Evolutionary conservation across 2,888 invertebrate species (phyloP), one percentile per base, ranked within the genome.

Genomic region (Glaucopsyche alexis): DNA sequence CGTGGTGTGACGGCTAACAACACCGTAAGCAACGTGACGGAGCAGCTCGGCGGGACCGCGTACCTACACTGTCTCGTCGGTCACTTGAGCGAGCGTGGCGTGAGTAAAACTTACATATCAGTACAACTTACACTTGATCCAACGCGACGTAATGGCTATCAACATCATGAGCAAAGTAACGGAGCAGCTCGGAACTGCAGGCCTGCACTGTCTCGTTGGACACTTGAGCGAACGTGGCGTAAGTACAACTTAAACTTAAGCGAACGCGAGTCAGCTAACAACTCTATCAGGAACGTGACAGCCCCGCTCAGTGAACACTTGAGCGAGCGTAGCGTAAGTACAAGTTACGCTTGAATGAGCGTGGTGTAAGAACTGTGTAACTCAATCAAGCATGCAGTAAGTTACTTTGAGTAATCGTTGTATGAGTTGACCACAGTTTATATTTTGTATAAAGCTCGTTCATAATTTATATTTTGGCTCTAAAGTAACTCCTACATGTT

Each of bases 131-230:
- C 52, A 52, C 42, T 42, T 7, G 42, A 42, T 2, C 42, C 3
- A 42, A 7, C 42, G 7, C 7, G 92, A 91, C 79, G 88, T 87
- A 71, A 88, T 91, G 0, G 90, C 92, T 80, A 96, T 96, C 91
- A 96, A 96, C 86, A 96, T 96, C 0, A 95, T 96, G 74, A 95
- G 95, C 81, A 96, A 97, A 85, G 94, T 96, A 75, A 97, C 97
- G 1, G 2, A 0, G 96, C 96, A n/a, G n/a, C n/a, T n/a, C n/a
- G 8, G 96, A 65, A 96, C 96, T 0, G 97, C 96, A 11, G 97
- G 95, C 86, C 93, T 97, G 50, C 96, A 96, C 85, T 97, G 97
- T 85, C 94, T 96, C 76, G 96, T 97, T 74, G 95, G 96, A 45
- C 45, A 45, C 45, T 45, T 45, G 7, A 45, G 45, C 4, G 45